phyloP scores from a whole-genome alignment of 2,113 vertebrate genomes.

The Raja brachyura region DNA sequence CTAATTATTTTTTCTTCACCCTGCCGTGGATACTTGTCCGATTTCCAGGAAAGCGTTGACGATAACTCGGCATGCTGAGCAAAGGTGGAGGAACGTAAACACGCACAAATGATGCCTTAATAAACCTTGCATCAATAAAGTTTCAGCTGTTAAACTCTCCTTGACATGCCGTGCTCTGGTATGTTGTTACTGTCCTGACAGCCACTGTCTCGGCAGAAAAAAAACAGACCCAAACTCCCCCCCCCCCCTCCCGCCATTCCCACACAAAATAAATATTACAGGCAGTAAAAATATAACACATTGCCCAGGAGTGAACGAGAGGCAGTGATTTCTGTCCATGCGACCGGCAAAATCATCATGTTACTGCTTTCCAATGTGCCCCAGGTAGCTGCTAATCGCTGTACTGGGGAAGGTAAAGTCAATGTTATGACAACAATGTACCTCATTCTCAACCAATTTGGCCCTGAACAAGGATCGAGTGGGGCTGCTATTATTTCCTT shows the following conservation, averaged over 20 bases:
- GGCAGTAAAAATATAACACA: neutral
- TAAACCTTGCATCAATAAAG: neutral
- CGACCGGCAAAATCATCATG: neutral
- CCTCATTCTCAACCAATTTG: neutral
- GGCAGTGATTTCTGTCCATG: neutral
- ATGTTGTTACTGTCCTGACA: neutral
- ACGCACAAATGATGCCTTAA: neutral
- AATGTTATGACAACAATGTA: neutral
- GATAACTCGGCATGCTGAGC: neutral
- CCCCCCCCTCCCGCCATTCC: neutral
- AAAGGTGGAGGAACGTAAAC: neutral
- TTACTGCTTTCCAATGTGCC: neutral
- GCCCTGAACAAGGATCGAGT: too few species aligned
- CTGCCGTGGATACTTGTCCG: neutral
- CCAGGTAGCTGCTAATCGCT: neutral
- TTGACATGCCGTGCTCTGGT: neutral
- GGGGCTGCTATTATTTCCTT: too few species aligned
- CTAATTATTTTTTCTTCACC: neutral
- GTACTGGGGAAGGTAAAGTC: neutral
- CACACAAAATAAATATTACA: neutral
- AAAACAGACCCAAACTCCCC: neutral
- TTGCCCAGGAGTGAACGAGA: neutral
- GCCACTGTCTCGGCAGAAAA: neutral
- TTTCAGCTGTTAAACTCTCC: neutral
- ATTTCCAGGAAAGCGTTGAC: neutral